Evolutionary conservation across 2,888 invertebrate genomes (phyloP).

Genomic region (Chironomus tentans): DNA sequence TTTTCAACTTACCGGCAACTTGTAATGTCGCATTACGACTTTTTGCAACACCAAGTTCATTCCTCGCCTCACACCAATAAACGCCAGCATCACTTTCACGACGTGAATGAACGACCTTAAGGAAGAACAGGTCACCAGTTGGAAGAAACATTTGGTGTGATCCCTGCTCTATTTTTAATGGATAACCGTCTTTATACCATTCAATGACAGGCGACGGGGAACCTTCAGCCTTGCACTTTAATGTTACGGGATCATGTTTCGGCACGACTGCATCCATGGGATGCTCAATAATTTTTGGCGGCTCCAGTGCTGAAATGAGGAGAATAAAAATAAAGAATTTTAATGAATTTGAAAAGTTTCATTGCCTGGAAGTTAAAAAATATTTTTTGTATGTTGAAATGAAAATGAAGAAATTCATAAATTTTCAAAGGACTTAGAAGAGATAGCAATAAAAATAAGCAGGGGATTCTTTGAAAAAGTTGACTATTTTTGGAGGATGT

Average conservation of each 20-base stretch:
- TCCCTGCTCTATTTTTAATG: conserved; percentile 50
- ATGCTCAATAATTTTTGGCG: conserved; percentile 83
- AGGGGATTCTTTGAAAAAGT: no score
- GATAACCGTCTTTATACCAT: conserved; percentile 67
- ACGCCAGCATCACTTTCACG: conserved; percentile 77
- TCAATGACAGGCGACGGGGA: conserved; percentile 67
- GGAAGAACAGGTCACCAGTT: conserved; percentile 76
- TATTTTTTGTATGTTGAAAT: no score
- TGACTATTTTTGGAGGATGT: no score
- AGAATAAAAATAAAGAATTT: background rate
- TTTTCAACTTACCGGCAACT: conserved; percentile 61
- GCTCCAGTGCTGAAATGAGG: conserved; percentile 44
- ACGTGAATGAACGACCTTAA: conserved; percentile 63
- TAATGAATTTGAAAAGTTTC: background rate
- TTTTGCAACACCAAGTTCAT: conserved; percentile 68
- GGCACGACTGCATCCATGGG: conserved; percentile 83
- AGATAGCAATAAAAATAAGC: no score
- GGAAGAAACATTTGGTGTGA: conserved; percentile 68
- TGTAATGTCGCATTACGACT: conserved; percentile 78
- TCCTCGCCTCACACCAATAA: conserved; percentile 82
- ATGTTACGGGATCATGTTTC: conserved; percentile 79
- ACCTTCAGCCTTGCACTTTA: conserved; percentile 86
- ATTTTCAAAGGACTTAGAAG: no score
- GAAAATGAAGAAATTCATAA: no score
- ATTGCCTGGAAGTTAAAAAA: background rate